Evolutionary conservation across 2,888 invertebrate genomes (phyloP).

Genomic region (Leptopilina drosophilae): DNA sequence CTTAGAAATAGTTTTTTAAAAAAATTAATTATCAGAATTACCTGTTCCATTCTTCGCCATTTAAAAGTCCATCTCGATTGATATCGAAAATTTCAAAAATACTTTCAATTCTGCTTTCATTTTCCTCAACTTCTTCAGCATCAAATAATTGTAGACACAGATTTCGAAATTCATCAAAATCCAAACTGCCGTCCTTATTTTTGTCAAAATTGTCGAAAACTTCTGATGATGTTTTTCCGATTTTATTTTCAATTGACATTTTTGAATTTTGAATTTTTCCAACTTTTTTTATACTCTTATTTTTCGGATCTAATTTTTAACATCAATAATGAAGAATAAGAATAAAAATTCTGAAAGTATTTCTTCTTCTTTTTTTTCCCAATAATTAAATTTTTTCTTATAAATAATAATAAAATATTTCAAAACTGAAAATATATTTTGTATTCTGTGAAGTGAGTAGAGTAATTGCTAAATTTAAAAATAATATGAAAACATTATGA

Average conservation of each 20-base stretch:
- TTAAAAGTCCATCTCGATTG: slow-evolving; percentile 85
- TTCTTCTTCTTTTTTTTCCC: too few species aligned
- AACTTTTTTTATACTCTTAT: too few species aligned
- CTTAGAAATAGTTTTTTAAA: neutral
- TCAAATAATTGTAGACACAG: slow-evolving; percentile 64
- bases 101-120: slow-evolving; percentile 83
- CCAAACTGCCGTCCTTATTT: slow-evolving; percentile 60
- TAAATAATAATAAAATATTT: too few species aligned
- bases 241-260: slow-evolving; percentile 45
- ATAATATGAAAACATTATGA: too few species aligned
- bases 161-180: slow-evolving; percentile 62
- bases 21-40: slow-evolving; percentile 42
- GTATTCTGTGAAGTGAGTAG: too few species aligned
- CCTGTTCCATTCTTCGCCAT: slow-evolving; percentile 85
- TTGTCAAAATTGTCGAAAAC: slow-evolving; percentile 58
- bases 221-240: slow-evolving; percentile 50
- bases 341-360: too few species aligned
- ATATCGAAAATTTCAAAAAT: slow-evolving; percentile 89
- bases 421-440: too few species aligned
- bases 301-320: too few species aligned
- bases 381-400: too few species aligned
- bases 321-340: too few species aligned
- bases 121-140: slow-evolving; percentile 56
- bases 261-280: neutral
- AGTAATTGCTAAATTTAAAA: too few species aligned